Conservation (phyloP, 1,140 invertebrate genomes). For the Protaetia brevitarsis region DNA sequence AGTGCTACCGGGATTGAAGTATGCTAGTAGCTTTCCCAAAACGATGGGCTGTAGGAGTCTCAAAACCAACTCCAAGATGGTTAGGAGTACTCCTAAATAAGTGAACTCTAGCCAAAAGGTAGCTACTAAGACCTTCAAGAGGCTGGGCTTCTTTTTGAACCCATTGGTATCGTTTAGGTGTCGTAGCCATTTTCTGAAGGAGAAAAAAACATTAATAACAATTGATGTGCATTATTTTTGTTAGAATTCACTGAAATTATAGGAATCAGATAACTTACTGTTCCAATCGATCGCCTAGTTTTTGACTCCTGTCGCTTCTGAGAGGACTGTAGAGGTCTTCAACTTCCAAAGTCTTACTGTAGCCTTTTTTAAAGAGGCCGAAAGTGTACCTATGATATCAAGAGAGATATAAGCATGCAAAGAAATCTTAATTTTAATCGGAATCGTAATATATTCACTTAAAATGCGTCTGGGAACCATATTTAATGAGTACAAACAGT, state of each 20-base stretch:
- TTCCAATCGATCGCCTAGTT: slow-evolving; percentile 53
- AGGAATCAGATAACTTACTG: slow-evolving; percentile 47
- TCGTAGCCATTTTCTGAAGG: slow-evolving; percentile 45
- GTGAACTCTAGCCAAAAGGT: slow-evolving; percentile 50
- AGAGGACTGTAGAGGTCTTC: slow-evolving; percentile 58
- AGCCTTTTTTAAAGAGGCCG: slow-evolving; percentile 56
- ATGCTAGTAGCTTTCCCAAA: slow-evolving; percentile 54
- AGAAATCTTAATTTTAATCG: no score
- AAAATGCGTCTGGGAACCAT: no score
- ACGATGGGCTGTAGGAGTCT: slow-evolving; percentile 52
- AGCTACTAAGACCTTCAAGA: slow-evolving; percentile 46
- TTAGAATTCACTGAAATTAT: no score
- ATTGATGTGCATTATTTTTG: not conserved
- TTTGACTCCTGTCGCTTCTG: slow-evolving; percentile 52
- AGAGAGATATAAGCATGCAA: no score
- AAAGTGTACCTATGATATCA: slow-evolving; percentile 54
- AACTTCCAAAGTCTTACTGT: slow-evolving; percentile 53
- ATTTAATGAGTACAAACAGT: no score
- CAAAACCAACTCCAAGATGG: slow-evolving; percentile 40
- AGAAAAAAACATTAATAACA: not conserved
- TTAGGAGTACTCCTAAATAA: slow-evolving; percentile 37
- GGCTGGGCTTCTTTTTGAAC: slow-evolving; percentile 41
- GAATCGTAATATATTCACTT: no score
- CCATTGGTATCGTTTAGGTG: slow-evolving; percentile 45
- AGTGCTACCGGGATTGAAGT: slow-evolving; percentile 50